These are phyloP conservation scores for Sturmia bella DNA, from an alignment of 2,888 invertebrate genomes.

Conservation along the genomic window DNA sequence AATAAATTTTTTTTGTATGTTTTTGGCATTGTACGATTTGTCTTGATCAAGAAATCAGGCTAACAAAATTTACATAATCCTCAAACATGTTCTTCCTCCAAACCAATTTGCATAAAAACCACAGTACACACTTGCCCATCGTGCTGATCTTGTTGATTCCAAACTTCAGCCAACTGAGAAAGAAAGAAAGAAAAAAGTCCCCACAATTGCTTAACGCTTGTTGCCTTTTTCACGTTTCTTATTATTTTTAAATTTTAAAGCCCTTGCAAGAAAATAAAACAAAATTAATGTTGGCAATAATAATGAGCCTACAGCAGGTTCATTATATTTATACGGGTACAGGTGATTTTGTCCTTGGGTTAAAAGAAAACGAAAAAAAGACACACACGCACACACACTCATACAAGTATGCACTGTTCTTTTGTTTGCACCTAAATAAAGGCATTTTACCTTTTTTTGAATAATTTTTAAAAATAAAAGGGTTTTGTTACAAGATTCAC, in stretches of 20 bases:
- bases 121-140: conserved; percentile 71
- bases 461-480: conserved; percentile 45
- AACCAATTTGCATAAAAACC: too few relatives aligned
- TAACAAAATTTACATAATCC: too few relatives aligned
- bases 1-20: too few relatives aligned
- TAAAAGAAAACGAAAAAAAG: conserved; percentile 18
- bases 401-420: not conserved
- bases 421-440: conserved; percentile 18
- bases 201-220: conserved; percentile 40
- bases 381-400: not conserved
- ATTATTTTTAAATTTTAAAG: conserved; percentile 69
- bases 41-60: too few relatives aligned
- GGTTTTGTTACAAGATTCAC: conserved; percentile 25
- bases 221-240: conserved; percentile 65
- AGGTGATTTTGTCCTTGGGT: conserved; percentile 79
- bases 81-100: too few relatives aligned
- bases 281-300: conserved; percentile 77
- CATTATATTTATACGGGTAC: conserved; percentile 81
- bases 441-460: conserved; percentile 6
- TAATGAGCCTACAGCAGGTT: conserved; percentile 78
- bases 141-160: conserved; percentile 77
- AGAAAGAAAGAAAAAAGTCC: conserved; percentile 27
- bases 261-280: conserved; percentile 58
- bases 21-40: too few relatives aligned
- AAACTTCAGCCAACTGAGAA: conserved; percentile 69